phyloP scores from a whole-genome alignment of 2,888 invertebrate species.

The Helicoverpa assulta region DNA sequence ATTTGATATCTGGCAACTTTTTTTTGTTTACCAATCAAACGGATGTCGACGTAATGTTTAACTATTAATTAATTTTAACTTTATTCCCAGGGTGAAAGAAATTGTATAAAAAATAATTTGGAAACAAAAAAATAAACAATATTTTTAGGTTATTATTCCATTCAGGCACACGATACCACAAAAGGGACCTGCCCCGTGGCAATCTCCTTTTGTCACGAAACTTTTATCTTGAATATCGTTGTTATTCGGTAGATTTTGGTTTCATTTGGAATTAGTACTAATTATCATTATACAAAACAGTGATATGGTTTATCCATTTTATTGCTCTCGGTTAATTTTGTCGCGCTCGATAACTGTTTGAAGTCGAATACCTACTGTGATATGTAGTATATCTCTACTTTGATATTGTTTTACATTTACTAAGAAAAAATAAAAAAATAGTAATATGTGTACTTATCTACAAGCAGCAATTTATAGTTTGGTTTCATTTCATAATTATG shows the following conservation, averaged over 20 bases:
- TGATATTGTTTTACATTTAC: neutral
- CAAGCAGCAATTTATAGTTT: neutral
- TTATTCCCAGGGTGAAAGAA: too few relatives aligned
- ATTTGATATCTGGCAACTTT: too few relatives aligned
- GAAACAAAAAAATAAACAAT: too few relatives aligned
- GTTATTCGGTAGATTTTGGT: neutral
- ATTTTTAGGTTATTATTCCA: too few relatives aligned
- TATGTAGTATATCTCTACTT: neutral
- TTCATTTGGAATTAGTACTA: constrained; percentile 1
- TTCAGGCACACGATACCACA: too few relatives aligned
- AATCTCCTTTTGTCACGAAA: constrained; percentile 29
- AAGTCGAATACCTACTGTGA: constrained; percentile 7
- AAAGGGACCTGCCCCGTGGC: too few relatives aligned
- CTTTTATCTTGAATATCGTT: constrained; percentile 19
- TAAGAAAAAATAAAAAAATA: neutral
- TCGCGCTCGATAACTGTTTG: constrained; percentile 13
- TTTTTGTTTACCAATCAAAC: too few relatives aligned
- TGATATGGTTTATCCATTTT: constrained; percentile 28
- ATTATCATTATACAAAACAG: constrained; percentile 1
- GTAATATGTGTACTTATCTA: too few relatives aligned
- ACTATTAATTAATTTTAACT: too few relatives aligned
- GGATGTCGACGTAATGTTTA: too few relatives aligned
- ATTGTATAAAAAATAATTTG: too few relatives aligned
- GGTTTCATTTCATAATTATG: neutral
- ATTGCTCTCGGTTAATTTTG: constrained; percentile 19